These are phyloP conservation scores for Wasmannia auropunctata DNA, from an alignment of 1,140 invertebrate genomes.

Conservation along the genomic window DNA sequence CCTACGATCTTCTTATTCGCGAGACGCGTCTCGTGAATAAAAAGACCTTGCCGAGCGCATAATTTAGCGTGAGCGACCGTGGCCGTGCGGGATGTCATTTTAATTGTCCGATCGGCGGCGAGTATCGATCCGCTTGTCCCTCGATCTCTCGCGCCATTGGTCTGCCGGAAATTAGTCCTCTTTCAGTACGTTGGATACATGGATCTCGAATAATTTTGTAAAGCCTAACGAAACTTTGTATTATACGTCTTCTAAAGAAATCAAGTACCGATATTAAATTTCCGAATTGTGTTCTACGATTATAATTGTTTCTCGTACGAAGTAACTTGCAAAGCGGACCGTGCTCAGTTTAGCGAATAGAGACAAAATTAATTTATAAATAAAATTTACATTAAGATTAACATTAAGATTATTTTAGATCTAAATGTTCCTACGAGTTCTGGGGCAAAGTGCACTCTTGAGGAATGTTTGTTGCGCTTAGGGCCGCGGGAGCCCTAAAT, in stretches of 20 bases:
- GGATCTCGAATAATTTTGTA: background rate
- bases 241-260: background rate
- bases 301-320: background rate
- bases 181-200: background rate
- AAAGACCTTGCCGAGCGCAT: constrained; percentile 39
- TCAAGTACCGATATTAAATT: background rate
- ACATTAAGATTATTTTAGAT: background rate
- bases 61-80: constrained; percentile 37
- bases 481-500: constrained; percentile 29
- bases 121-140: constrained; percentile 13
- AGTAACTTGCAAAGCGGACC: no score
- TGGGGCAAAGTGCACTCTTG: background rate
- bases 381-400: constrained; percentile 6
- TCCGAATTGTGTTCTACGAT: background rate
- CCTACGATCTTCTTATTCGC: constrained; percentile 50
- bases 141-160: constrained; percentile 8
- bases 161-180: constrained; percentile 36
- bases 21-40: constrained; percentile 32
- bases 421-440: background rate
- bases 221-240: constrained; percentile 5
- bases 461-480: constrained; percentile 25
- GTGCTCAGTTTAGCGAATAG: background rate
- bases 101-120: constrained; percentile 44
- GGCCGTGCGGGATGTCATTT: constrained; percentile 41
- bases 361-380: background rate